These are phyloP conservation scores for Microchirus variegatus DNA, from an alignment of 2,797 vertebrate genomes.

Conservation along the genomic window DNA sequence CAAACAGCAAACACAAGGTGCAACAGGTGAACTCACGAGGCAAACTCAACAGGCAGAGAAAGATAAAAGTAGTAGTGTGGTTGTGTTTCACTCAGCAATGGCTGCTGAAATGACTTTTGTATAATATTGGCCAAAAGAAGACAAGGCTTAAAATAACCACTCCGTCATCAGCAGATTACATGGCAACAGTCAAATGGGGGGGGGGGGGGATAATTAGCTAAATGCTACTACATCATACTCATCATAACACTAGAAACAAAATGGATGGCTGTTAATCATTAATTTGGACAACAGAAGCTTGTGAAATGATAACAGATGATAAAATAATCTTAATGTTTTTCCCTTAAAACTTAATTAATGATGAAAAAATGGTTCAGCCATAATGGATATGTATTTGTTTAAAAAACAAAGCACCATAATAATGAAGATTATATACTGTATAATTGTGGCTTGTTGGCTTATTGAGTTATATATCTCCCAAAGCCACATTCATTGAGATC, in stretches of 20 bases:
- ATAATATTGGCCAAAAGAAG: no score
- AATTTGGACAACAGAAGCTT: not conserved
- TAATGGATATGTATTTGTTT: slow-evolving; percentile 6
- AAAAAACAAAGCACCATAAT: slow-evolving; percentile 4
- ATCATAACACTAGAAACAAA: slow-evolving; percentile 1
- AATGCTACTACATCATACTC: not conserved
- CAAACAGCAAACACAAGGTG: slow-evolving; percentile 33
- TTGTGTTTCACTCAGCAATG: no score
- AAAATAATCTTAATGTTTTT: not conserved
- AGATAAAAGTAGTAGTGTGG: no score
- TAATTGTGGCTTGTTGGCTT: slow-evolving; percentile 18
- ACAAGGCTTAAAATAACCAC: no score
- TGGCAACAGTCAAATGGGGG: no score
- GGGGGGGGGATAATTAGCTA: no score
- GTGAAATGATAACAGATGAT: not conserved
- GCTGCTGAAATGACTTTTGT: no score
- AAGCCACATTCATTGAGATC: slow-evolving; percentile 12
- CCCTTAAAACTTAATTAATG: not conserved
- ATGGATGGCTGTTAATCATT: not conserved
- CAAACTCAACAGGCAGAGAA: slow-evolving; percentile 34
- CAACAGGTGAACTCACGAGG: slow-evolving; percentile 18
- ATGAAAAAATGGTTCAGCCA: not conserved
- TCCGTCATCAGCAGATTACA: no score
- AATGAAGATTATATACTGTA: slow-evolving; percentile 1
- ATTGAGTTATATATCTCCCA: slow-evolving; percentile 12